phyloP scores from a whole-genome alignment of 2,797 vertebrate genomes.

The Sebastes steindachneri region DNA sequence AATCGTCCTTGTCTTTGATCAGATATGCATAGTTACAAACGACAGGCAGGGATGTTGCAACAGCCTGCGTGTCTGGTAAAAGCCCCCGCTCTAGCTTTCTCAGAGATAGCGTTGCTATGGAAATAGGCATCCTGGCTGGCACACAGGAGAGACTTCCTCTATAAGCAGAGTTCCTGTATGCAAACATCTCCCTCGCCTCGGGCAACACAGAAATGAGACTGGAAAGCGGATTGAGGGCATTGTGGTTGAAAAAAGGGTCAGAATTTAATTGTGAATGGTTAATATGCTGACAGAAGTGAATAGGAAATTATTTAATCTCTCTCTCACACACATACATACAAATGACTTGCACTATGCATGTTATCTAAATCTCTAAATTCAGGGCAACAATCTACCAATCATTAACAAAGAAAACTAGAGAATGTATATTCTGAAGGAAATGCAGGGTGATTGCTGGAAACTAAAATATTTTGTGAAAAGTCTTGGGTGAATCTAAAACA shows the following conservation, averaged over 20 bases:
- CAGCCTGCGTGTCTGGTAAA: slow-evolving; percentile 44
- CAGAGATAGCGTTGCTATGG: slow-evolving; percentile 73
- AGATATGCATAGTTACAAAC: slow-evolving; percentile 13
- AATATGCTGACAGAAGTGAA: neutral
- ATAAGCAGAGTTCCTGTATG: slow-evolving; percentile 40
- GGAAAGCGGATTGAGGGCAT: slow-evolving; percentile 16
- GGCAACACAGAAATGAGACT: slow-evolving; percentile 40
- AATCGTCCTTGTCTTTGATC: slow-evolving; percentile 21
- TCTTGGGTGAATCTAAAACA: neutral
- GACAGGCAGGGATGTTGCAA: slow-evolving; percentile 21
- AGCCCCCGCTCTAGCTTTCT: slow-evolving; percentile 42
- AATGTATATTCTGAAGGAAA: neutral
- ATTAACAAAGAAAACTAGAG: neutral
- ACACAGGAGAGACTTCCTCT: slow-evolving; percentile 35
- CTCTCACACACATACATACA: neutral
- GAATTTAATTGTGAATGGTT: slow-evolving; percentile 19
- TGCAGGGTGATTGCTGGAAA: neutral
- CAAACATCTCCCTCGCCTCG: slow-evolving; percentile 40
- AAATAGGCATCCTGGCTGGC: slow-evolving; percentile 53
- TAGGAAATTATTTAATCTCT: neutral
- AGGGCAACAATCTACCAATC: neutral
- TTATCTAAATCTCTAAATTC: neutral
- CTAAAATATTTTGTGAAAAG: neutral
- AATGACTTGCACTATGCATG: neutral
- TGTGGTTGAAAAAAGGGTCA: neutral